A percentile compares a stretch with the other conserved stretches of the same genome.
These are phyloP conservation scores for Tragopan temminckii DNA, from an alignment of 2,797 vertebrate species.

Conservation along the genomic window DNA sequence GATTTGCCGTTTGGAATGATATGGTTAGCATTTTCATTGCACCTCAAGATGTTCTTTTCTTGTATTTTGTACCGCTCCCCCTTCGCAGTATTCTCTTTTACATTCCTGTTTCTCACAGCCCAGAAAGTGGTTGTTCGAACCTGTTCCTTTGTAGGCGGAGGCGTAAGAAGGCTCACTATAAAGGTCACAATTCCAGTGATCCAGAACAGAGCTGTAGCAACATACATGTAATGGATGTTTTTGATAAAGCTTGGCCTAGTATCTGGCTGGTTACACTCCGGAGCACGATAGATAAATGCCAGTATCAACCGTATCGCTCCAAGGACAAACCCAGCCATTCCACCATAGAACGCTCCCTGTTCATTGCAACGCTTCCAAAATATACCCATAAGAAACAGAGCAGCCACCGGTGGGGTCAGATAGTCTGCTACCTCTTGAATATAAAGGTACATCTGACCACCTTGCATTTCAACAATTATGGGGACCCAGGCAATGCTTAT, in stretches of 20 bases:
- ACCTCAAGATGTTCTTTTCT: conserved; percentile 81
- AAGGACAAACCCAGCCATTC: conserved; percentile 91
- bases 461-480: conserved; percentile 98
- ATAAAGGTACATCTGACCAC: conserved; percentile 98
- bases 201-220: conserved; percentile 95
- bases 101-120: conserved; percentile 84
- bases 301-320: conserved; percentile 89
- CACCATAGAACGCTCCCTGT: conserved; percentile 95
- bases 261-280: conserved; percentile 93
- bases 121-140: conserved; percentile 91
- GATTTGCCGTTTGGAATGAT: conserved; percentile 83
- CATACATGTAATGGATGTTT: conserved; percentile 95
- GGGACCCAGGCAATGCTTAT: conserved; percentile 99
- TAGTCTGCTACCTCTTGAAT: conserved; percentile 99
- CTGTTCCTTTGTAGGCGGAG: conserved; percentile 89
- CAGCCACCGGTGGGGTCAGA: conserved; percentile 95
- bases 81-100: conserved; percentile 65
- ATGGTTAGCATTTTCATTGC: conserved; percentile 73
- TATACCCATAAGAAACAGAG: conserved; percentile 94
- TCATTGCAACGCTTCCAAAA: conserved; percentile 98
- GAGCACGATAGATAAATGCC: conserved; percentile 92
- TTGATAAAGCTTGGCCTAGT: conserved; percentile 90
- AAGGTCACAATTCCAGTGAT: conserved; percentile 90
- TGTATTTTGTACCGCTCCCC: conserved; percentile 81
- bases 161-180: conserved; percentile 91